phyloP scores from a whole-genome alignment of 2,113 vertebrate species.

The Oxyura jamaicensis region DNA sequence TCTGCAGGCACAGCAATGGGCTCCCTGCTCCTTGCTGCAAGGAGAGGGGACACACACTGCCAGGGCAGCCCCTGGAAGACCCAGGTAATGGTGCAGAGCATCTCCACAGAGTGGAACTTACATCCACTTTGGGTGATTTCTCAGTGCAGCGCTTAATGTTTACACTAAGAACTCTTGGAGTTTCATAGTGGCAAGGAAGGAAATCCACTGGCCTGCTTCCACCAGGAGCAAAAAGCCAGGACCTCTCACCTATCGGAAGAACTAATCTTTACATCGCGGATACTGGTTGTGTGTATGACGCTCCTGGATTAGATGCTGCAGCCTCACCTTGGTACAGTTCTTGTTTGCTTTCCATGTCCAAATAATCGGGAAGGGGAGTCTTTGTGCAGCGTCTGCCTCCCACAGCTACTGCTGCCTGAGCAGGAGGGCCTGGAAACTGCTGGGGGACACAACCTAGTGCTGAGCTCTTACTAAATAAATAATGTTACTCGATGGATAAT shows the following conservation, averaged over 20 bases:
- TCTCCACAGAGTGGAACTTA: not conserved
- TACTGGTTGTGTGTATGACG: not conserved
- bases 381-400: not conserved
- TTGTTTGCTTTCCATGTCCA: not conserved
- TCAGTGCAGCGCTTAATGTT: not conserved
- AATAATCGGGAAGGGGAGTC: accelerated
- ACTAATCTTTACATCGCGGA: not conserved
- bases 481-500: not conserved
- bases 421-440: not conserved
- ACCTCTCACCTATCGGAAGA: not conserved
- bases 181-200: not conserved
- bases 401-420: not conserved
- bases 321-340: not conserved
- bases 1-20: accelerated
- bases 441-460: accelerated
- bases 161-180: accelerated
- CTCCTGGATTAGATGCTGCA: not conserved
- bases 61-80: not conserved
- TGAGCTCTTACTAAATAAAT: not conserved
- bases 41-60: not conserved
- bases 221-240: not conserved
- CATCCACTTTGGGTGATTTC: not conserved
- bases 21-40: not conserved
- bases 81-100: not conserved
- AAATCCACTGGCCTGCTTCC: not conserved